A percentile compares a stretch with the other conserved stretches of the same genome.
Conservation (phyloP, 1,140 invertebrate genomes). For the Cydia splendana region DNA sequence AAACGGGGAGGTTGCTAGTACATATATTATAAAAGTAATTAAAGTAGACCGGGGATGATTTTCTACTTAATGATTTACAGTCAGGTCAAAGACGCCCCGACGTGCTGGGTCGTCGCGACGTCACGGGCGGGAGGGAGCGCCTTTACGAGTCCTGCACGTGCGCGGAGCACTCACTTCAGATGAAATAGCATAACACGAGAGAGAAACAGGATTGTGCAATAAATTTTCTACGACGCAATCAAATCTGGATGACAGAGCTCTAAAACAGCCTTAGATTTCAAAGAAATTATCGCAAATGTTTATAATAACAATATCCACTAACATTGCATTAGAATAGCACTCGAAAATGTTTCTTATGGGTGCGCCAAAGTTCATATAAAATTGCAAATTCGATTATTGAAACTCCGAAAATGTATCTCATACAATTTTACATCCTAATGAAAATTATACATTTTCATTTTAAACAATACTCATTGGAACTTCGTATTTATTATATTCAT, state of each 20-base stretch:
- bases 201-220: not conserved
- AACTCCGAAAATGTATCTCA: no score
- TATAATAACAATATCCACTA: not conserved
- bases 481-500: no score
- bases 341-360: no score
- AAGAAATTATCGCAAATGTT: not conserved
- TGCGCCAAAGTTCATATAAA: no score
- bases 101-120: no score
- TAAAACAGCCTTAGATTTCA: not conserved
- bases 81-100: no score
- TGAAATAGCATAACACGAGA: conserved; percentile 54
- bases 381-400: no score
- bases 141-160: conserved; percentile 54
- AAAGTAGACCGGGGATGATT: not conserved
- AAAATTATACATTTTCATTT: no score
- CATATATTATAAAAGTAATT: not conserved
- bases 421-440: no score
- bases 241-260: not conserved
- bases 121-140: conserved; percentile 37
- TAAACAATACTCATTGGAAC: no score
- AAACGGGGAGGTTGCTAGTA: no score
- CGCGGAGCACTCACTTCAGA: conserved; percentile 51
- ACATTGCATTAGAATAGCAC: not conserved
- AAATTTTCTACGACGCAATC: not conserved
- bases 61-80: not conserved